Evolutionary conservation across 2,888 invertebrate genomes (phyloP).

Genomic region (Rhingia rostrata): DNA sequence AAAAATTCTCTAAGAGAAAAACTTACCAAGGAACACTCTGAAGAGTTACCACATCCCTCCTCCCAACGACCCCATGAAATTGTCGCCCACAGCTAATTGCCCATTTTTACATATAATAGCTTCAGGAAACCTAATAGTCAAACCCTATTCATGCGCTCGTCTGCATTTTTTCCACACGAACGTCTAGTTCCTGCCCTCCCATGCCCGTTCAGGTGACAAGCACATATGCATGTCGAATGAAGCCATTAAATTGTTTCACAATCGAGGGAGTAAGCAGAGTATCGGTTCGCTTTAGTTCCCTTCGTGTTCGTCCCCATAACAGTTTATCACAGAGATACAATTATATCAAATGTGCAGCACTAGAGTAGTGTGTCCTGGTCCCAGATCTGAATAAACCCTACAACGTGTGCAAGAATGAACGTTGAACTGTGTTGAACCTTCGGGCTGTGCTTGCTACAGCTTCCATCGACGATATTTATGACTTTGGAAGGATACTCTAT

Average conservation of each 20-base stretch:
- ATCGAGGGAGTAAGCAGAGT: conserved; percentile 55
- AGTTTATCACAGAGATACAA: conserved; percentile 26
- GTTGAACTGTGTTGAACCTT: conserved; percentile 20
- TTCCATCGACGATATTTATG: conserved; percentile 39
- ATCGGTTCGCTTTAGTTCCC: conserved; percentile 22
- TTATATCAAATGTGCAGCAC: conserved; percentile 7
- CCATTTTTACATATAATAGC: too few species aligned
- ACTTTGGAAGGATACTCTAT: conserved; percentile 32
- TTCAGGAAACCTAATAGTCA: too few species aligned
- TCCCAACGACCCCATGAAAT: too few species aligned
- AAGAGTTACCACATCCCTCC: too few species aligned
- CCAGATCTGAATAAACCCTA: not conserved
- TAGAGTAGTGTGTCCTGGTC: not conserved
- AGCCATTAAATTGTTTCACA: conserved; percentile 64
- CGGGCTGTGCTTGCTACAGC: conserved; percentile 1
- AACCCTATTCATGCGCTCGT: too few species aligned
- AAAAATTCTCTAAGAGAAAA: too few species aligned
- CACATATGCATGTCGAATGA: conserved; percentile 26
- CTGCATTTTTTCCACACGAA: too few species aligned
- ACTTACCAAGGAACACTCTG: too few species aligned
- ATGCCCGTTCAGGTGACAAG: conserved; percentile 57
- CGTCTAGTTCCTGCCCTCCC: too few species aligned
- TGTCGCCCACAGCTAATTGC: too few species aligned
- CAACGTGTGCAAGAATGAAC: conserved; percentile 19
- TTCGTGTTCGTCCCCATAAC: conserved; percentile 14